Evolutionary conservation across 2,113 vertebrate species (phyloP).

Genomic region (Centropristis striata): DNA sequence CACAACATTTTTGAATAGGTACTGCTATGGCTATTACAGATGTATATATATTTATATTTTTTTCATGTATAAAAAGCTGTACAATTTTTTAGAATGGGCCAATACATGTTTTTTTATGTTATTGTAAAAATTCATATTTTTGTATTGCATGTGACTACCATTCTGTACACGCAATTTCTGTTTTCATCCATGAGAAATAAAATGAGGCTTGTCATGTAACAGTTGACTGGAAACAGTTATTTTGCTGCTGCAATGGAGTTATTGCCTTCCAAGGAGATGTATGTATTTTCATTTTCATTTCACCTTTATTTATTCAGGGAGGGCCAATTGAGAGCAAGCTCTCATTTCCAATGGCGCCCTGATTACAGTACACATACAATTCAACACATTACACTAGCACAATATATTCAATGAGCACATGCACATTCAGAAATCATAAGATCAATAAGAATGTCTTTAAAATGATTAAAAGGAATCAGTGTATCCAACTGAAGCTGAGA

Average conservation of each 20-base stretch:
- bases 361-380: too few relatives aligned
- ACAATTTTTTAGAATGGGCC: constrained; percentile 82
- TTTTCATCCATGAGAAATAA: constrained; percentile 88
- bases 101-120: constrained; percentile 86
- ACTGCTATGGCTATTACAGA: constrained; percentile 82
- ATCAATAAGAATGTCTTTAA: too few relatives aligned
- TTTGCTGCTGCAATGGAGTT: neutral
- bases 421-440: too few relatives aligned
- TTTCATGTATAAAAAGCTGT: constrained; percentile 84
- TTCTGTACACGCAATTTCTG: constrained; percentile 84
- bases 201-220: constrained; percentile 82
- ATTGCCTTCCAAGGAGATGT: neutral
- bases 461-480: too few relatives aligned
- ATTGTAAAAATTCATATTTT: constrained; percentile 88
- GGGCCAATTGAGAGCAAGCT: too few relatives aligned
- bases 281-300: too few relatives aligned
- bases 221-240: neutral
- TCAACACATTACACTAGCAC: too few relatives aligned
- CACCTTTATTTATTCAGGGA: too few relatives aligned
- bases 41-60: constrained; percentile 87
- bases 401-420: too few relatives aligned
- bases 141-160: constrained; percentile 88
- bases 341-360: too few relatives aligned
- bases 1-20: constrained; percentile 83
- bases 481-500: too few relatives aligned